phyloP scores from a whole-genome alignment of 2,888 invertebrate genomes.

The Meganola albula region DNA sequence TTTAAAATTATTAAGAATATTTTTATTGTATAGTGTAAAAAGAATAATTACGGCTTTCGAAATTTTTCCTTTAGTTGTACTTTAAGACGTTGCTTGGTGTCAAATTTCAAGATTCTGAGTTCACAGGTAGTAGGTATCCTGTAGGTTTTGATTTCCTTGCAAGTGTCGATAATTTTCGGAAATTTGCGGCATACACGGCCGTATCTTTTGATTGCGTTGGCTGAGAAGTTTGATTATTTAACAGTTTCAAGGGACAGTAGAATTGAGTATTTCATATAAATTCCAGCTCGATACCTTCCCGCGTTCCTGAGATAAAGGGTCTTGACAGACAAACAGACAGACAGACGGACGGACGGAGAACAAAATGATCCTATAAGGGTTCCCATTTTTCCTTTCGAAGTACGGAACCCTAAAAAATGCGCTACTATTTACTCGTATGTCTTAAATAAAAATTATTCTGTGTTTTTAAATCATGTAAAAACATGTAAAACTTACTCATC shows the following conservation, averaged over 20 bases:
- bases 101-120: constrained; percentile 5
- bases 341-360: constrained; percentile 5
- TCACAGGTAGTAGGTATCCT: constrained; percentile 5
- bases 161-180: not conserved
- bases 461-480: too few relatives aligned
- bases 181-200: not conserved
- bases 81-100: too few relatives aligned
- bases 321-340: constrained; percentile 9
- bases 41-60: too few relatives aligned
- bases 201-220: not conserved
- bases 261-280: constrained; percentile 3
- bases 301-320: constrained; percentile 1
- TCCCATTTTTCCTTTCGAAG: not conserved
- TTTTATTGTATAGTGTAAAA: too few relatives aligned
- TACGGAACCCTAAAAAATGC: not conserved
- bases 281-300: constrained; percentile 8
- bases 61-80: too few relatives aligned
- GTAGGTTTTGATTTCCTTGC: constrained; percentile 3
- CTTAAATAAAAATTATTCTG: too few relatives aligned
- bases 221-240: not conserved
- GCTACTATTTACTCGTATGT: too few relatives aligned
- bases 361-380: not conserved
- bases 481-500: constrained; percentile 92
- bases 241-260: constrained; percentile 4
- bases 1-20: too few relatives aligned